Percentiles rank a stretch among this genome's conserved stretches.
phyloP scores from a whole-genome alignment of 1,140 invertebrate species.

The Cydia fagiglandana region DNA sequence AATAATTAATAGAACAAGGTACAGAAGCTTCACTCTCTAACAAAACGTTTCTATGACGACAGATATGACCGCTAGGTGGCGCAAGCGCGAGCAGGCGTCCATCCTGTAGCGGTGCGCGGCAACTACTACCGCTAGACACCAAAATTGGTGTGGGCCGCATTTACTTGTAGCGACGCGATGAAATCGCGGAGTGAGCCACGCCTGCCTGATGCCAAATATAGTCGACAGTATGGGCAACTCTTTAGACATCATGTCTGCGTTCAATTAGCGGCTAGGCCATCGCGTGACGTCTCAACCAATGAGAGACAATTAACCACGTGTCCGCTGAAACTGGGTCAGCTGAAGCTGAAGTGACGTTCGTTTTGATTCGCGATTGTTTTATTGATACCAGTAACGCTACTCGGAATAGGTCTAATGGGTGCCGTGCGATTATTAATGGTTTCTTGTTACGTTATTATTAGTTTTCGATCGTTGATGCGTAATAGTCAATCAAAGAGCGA shows the following conservation, averaged over 20 bases:
- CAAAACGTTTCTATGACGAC: too few relatives aligned
- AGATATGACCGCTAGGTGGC: too few relatives aligned
- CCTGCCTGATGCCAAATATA: too few relatives aligned
- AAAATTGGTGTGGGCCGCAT: too few relatives aligned
- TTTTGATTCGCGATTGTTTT: neutral
- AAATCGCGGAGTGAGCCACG: too few relatives aligned
- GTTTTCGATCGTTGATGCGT: neutral
- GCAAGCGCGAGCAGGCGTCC: too few relatives aligned
- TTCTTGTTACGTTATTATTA: neutral
- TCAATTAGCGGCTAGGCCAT: constrained; percentile 57
- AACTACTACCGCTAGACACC: too few relatives aligned
- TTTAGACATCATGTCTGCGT: constrained; percentile 12
- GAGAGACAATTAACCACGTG: constrained; percentile 62
- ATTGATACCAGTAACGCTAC: constrained; percentile 12
- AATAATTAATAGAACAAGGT: too few relatives aligned
- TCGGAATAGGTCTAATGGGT: neutral
- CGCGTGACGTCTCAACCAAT: constrained; percentile 53
- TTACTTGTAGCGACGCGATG: too few relatives aligned
- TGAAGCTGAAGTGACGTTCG: constrained; percentile 40
- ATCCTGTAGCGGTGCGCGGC: too few relatives aligned
- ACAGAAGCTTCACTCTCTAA: too few relatives aligned
- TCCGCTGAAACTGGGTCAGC: constrained; percentile 43
- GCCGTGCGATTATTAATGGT: neutral
- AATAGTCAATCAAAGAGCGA: neutral
- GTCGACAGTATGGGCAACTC: neutral